These are phyloP conservation scores for Tribolium freemani DNA, from an alignment of 2,888 invertebrate genomes.

Conservation along the genomic window DNA sequence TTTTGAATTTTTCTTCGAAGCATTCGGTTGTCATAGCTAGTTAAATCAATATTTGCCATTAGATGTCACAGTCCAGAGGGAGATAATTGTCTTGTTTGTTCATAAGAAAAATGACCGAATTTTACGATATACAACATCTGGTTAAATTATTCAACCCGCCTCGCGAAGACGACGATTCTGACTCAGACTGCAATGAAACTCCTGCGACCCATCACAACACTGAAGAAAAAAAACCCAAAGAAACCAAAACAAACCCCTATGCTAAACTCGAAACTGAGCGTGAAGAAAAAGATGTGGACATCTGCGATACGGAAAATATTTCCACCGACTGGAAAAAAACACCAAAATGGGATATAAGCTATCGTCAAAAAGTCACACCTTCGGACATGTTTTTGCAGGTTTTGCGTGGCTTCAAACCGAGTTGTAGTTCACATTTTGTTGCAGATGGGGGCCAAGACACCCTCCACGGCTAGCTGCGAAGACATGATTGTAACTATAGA, in stretches of 20 bases:
- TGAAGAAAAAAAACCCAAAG: constrained; percentile 3
- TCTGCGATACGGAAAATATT: background rate
- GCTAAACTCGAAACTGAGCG: background rate
- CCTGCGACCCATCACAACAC: constrained; percentile 38
- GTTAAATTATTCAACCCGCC: constrained; percentile 61
- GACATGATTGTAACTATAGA: constrained; percentile 84
- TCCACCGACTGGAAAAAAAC: constrained; percentile 73
- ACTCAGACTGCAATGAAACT: constrained; percentile 40
- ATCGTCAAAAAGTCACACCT: constrained; percentile 87
- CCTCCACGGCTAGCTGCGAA: constrained; percentile 70
- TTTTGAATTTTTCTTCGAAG: too few relatives aligned
- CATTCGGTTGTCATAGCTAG: background rate
- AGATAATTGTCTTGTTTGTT: background rate
- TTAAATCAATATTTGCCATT: background rate
- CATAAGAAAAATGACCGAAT: constrained; percentile 53
- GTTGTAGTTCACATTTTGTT: constrained; percentile 36
- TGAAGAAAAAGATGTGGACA: background rate
- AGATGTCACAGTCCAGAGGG: background rate
- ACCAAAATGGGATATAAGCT: constrained; percentile 85
- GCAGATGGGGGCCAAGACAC: constrained; percentile 60
- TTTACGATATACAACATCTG: constrained; percentile 62
- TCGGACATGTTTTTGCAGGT: constrained; percentile 91
- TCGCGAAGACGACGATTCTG: constrained; percentile 54
- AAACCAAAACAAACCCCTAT: constrained; percentile 11
- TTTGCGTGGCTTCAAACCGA: constrained; percentile 37